Evolutionary conservation across 2,888 invertebrate genomes (phyloP), one percentile per base, ranked within the genome.

Genomic region (Hydrotaea cyrtoneurina): DNA sequence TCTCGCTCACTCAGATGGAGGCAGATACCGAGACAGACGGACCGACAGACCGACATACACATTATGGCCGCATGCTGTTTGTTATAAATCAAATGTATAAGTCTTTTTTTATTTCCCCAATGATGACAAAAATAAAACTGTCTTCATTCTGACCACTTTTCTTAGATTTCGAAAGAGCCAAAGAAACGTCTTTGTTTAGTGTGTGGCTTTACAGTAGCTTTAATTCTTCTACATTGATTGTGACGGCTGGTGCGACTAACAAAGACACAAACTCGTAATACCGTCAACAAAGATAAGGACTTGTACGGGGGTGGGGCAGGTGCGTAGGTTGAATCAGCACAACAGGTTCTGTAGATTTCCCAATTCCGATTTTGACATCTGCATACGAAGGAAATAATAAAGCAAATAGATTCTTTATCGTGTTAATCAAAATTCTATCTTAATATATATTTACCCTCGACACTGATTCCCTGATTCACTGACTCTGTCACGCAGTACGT

Each of bases 11-110:
- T 73, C 23, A 17, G 46, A 17, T 31, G 7, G 3, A 7, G 31
- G 7, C 19, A 39, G 66, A 66, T 43, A 66, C 39, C 66, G 10
- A 31, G 31, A 4, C 31, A 31, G 31, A 31, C 3, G 31, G 31
- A 66, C 19, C 21, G 15, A 36, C 66, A 23, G 36, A 62, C 15
- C 4, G 31, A 31, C 43, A 59, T 73, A 50, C 64, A 80, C 64
- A 31, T 50, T 53, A n/a, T 23, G 69, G 17, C 39, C 19, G 15
- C 19, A 36, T 69, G 53, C 69, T 75, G 19, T 57, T 17, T 66
- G 71, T 64, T 53, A 78, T 82, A 82, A 82, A 82, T 82, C 78
- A 82, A 75, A 75, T 71, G 78, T 62, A 7, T 23, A 69, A 21
- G 17, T 23, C n/a, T 17, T 62, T 69, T 62, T 69, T 69, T 23